phyloP scores from a whole-genome alignment of 2,113 vertebrate genomes.

The Pteropus alecto region DNA sequence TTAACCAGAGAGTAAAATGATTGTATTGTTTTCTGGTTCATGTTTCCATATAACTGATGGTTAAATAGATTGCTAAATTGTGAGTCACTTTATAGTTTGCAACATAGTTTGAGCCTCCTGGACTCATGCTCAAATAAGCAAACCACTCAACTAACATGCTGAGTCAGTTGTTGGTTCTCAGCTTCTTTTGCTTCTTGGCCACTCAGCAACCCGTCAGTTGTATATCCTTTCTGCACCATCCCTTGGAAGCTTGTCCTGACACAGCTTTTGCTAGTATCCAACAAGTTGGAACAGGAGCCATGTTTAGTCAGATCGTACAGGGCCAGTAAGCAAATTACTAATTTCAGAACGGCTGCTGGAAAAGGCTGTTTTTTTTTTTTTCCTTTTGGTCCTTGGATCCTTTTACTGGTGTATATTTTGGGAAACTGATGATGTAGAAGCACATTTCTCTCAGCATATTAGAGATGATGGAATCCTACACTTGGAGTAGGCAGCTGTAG shows the following conservation, averaged over 20 bases:
- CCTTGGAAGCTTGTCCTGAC: slow-evolving; percentile 32
- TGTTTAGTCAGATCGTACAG: neutral
- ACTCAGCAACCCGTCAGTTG: slow-evolving; percentile 56
- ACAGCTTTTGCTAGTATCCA: slow-evolving; percentile 30
- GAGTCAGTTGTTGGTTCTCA: slow-evolving; percentile 63
- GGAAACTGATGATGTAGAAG: slow-evolving; percentile 49
- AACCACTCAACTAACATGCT: slow-evolving; percentile 36
- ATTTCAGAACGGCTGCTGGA: neutral
- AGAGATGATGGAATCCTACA: slow-evolving; percentile 32
- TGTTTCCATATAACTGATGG: neutral
- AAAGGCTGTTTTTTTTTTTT: neutral
- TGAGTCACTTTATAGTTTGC: slow-evolving; percentile 40
- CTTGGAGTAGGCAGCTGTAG: slow-evolving; percentile 20
- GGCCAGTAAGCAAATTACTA: slow-evolving; percentile 5
- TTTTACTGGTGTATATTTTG: slow-evolving; percentile 53
- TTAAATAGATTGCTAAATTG: neutral
- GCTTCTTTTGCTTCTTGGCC: slow-evolving; percentile 39
- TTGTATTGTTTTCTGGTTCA: neutral
- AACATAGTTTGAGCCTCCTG: slow-evolving; percentile 40
- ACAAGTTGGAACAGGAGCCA: slow-evolving; percentile 63
- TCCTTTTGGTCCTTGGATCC: neutral
- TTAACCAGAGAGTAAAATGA: neutral
- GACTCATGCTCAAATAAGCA: slow-evolving; percentile 44
- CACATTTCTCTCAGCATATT: neutral
- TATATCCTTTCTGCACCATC: slow-evolving; percentile 34